These are phyloP conservation scores for Gryon sp. DNA, from an alignment of 1,140 invertebrate genomes.

Conservation along the genomic window DNA sequence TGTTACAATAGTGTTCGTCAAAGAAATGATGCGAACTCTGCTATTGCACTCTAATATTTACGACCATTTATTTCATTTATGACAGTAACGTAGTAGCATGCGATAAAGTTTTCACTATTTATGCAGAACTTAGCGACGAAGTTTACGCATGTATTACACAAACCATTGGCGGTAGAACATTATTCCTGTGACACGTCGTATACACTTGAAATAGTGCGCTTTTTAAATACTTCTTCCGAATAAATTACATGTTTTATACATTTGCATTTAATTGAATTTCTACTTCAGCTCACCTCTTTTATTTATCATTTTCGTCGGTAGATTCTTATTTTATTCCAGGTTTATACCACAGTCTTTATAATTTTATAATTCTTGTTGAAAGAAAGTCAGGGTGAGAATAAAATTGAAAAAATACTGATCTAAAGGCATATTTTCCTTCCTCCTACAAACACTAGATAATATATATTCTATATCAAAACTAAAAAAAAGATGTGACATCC, in stretches of 20 bases:
- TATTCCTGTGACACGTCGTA: conserved; percentile 35
- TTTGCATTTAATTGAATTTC: conserved; percentile 60
- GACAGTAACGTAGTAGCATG: conserved; percentile 13
- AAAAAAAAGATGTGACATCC: no score
- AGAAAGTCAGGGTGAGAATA: no score
- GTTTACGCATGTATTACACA: conserved; percentile 56
- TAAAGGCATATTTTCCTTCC: no score
- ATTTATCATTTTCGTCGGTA: conserved; percentile 3
- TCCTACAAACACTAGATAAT: no score
- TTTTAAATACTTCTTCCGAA: conserved; percentile 55
- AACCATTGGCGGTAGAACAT: conserved; percentile 42
- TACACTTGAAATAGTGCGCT: conserved; percentile 48
- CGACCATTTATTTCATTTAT: conserved; percentile 47
- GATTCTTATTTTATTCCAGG: background rate
- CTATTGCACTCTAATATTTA: conserved; percentile 37
- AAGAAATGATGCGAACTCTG: conserved; percentile 23
- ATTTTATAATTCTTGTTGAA: conserved; percentile 38
- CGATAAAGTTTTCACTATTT: conserved; percentile 45
- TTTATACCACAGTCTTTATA: conserved; percentile 16
- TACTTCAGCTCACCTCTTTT: conserved; percentile 18
- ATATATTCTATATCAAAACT: no score
- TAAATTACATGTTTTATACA: conserved; percentile 53
- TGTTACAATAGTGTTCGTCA: conserved; percentile 13
- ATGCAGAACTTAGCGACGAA: conserved; percentile 52
- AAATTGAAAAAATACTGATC: no score